Evolutionary conservation across 2,797 vertebrate genomes (phyloP).

Genomic region (Oryzias dopingdopingensis): DNA sequence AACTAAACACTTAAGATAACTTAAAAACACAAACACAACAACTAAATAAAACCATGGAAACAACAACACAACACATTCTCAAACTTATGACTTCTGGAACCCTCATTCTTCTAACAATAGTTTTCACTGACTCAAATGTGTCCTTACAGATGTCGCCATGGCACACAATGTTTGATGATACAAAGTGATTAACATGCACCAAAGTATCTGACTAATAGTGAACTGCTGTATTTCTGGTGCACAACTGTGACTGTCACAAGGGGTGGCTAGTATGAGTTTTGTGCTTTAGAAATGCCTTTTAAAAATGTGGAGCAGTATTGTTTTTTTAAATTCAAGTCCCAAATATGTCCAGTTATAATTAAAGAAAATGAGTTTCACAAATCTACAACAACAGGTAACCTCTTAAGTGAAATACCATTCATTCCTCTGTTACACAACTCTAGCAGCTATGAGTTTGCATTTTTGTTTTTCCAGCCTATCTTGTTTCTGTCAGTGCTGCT

Average conservation of each 20-base stretch:
- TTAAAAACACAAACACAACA: too few species aligned
- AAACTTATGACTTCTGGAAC: too few species aligned
- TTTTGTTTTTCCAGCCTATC: background rate
- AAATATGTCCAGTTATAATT: too few species aligned
- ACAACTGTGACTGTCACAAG: background rate
- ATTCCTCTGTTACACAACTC: background rate
- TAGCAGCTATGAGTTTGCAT: background rate
- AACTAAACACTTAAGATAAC: too few species aligned
- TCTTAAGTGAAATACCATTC: too few species aligned
- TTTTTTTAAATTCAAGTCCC: background rate
- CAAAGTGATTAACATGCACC: background rate
- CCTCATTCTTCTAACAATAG: too few species aligned
- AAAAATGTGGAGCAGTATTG: background rate
- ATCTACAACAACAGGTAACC: too few species aligned
- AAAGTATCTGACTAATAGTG: background rate
- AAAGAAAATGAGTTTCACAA: background rate
- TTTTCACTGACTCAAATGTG: too few species aligned
- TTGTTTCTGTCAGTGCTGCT: background rate
- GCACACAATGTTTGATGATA: background rate
- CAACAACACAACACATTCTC: too few species aligned
- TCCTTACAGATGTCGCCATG: conserved; percentile 1
- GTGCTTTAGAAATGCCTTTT: background rate
- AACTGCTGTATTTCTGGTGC: background rate
- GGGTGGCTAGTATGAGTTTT: background rate
- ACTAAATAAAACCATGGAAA: too few species aligned